Base-by-base conservation (phyloP, 2,797 vertebrate species). In the Sebastes reedi region DNA sequence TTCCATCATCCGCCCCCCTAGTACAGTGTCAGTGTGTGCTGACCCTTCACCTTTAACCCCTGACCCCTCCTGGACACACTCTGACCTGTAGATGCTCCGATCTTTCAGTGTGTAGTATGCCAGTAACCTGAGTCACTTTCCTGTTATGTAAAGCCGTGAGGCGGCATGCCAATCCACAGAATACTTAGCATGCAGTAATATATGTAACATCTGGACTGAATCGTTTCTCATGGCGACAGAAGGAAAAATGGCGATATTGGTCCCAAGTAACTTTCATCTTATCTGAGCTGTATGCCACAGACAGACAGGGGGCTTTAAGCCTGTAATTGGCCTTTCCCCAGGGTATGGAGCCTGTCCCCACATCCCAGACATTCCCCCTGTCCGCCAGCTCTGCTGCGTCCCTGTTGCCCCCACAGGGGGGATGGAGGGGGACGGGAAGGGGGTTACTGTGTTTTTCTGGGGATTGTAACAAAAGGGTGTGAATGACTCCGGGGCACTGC, bases 281-380 rank as follows among this genome's bases (percentile, higher is more conserved):
- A 94, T 95, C 92, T 93, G 81, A 87, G 79, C 87, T 83, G 81
- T 91, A 92, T 93, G 91, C 91, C 91, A 87, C 80, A 93, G 91
- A 87, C 89, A 88, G 84, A 81, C 84, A 74, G 74, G 78, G 80
- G 75, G 87, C 85, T 91, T 81, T 89, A 92, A 92, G 89, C 81
- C 87, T 87, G 85, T 94, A 94, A 95, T 91, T 89, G 91, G 80
- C 25, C 82, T 85, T 88, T 88, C 91, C 93, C 89, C 73, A 67
- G 91, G 92, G 90, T 90, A 87, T 75, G 86, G 84, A 91, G 88
- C 54, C 86, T 87, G 85, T 90, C 92, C 90, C 89, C 79, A 69
- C 81, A 84, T 88, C 87, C 83, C 91, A 93, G 91, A 94, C 92
- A 90, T 90, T 88, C 90, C 69, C 87, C 39, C 65, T 69, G 55